Conservation (phyloP, 2,113 vertebrate genomes). For the Cheirogaleus medius region DNA sequence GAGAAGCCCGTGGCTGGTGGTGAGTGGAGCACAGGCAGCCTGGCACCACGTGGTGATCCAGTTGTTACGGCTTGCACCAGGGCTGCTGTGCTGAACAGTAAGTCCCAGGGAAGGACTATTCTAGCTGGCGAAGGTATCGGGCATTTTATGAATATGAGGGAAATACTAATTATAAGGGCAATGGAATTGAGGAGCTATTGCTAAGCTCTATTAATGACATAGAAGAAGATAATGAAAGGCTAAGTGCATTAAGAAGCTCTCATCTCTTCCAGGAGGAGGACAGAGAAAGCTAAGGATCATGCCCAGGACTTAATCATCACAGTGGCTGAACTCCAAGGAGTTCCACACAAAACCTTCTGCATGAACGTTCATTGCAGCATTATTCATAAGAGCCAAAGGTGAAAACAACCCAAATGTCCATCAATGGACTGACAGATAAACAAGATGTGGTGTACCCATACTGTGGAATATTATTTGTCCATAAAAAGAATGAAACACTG, state of each 20-base stretch:
- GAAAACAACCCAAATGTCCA: background rate
- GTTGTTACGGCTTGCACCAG: no score
- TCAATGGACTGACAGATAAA: background rate
- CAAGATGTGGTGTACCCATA: background rate
- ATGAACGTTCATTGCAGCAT: background rate
- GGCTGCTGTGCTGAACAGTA: background rate
- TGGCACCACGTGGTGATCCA: background rate
- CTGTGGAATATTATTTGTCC: background rate
- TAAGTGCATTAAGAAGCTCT: background rate
- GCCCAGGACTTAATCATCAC: background rate
- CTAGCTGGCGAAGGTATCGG: background rate
- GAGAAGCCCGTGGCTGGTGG: background rate
- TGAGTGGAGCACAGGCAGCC: background rate
- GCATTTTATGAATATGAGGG: background rate
- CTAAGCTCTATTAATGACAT: background rate
- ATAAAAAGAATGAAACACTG: background rate
- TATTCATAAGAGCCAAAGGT: background rate
- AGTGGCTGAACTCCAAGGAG: background rate
- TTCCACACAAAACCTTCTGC: background rate
- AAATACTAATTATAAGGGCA: background rate
- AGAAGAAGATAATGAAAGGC: background rate
- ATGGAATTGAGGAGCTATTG: background rate
- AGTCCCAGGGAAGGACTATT: background rate
- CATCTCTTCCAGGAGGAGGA: background rate
- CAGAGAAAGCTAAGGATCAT: background rate